Conservation (phyloP, 1,140 invertebrate genomes). For the Prorops nasuta region DNA sequence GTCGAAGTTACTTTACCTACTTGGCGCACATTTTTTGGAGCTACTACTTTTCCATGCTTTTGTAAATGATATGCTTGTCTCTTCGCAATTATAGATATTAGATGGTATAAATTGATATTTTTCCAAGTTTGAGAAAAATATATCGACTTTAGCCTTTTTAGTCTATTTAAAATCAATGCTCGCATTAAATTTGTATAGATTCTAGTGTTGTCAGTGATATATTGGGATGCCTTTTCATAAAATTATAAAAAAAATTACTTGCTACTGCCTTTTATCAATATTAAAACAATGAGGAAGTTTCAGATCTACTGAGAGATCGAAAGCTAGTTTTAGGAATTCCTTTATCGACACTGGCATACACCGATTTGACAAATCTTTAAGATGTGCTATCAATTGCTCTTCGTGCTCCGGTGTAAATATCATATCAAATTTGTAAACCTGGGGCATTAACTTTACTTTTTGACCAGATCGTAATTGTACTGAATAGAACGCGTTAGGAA, state of each 20-base stretch:
- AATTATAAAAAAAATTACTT: constrained; percentile 46
- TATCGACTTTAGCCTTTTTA: constrained; percentile 29
- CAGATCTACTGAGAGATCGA: too few species aligned
- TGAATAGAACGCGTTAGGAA: too few species aligned
- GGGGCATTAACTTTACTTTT: too few species aligned
- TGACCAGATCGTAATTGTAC: too few species aligned
- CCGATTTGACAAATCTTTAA: too few species aligned
- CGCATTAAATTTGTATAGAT: constrained; percentile 41
- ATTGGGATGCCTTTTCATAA: constrained; percentile 45
- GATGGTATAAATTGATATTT: constrained; percentile 31
- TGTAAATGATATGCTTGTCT: constrained; percentile 38
- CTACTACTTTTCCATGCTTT: constrained; percentile 38
- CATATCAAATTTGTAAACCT: too few species aligned
- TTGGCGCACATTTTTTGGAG: constrained; percentile 42
- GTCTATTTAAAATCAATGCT: constrained; percentile 20
- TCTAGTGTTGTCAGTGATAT: constrained; percentile 45
- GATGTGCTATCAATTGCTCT: too few species aligned
- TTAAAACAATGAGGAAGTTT: constrained; percentile 33
- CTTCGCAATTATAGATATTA: constrained; percentile 49
- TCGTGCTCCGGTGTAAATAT: too few species aligned
- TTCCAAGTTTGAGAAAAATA: constrained; percentile 38
- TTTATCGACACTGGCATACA: too few species aligned
- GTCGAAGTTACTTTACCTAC: constrained; percentile 44
- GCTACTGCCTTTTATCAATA: constrained; percentile 39
- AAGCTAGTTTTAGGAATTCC: too few species aligned